A percentile compares a stretch with the other conserved stretches of the same genome.
These are phyloP conservation scores for Actenoides lindsayi DNA, from an alignment of 2,113 vertebrate species.

Conservation along the genomic window DNA sequence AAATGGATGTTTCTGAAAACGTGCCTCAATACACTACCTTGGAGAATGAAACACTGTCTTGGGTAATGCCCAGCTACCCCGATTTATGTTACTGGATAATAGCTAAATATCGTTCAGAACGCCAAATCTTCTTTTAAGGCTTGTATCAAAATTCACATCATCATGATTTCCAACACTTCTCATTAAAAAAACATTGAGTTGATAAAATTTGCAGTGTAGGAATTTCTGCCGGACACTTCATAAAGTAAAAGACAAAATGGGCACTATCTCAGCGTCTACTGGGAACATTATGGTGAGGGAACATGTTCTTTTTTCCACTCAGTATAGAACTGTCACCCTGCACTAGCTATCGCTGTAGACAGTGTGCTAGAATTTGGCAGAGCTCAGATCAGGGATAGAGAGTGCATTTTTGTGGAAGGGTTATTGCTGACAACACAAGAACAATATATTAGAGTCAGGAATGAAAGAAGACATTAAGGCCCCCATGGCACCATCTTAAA, in stretches of 20 bases:
- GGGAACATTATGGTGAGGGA: background rate
- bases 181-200: background rate
- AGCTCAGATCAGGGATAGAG: background rate
- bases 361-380: background rate
- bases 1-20: background rate
- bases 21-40: too few species aligned
- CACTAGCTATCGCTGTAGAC: background rate
- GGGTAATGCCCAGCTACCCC: background rate
- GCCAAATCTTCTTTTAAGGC: background rate
- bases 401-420: background rate
- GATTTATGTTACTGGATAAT: background rate
- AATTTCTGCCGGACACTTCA: background rate
- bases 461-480: slow-evolving; percentile 27
- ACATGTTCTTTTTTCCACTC: background rate
- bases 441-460: slow-evolving; percentile 54
- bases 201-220: background rate
- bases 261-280: background rate
- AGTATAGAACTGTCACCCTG: background rate
- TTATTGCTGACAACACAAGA: slow-evolving; percentile 41
- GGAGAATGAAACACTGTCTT: background rate
- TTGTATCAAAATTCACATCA: background rate
- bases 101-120: background rate
- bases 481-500: slow-evolving; percentile 47
- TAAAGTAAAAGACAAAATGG: background rate
- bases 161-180: background rate